phyloP scores from a whole-genome alignment of 1,140 invertebrate species.

The Drosophila littoralis region DNA sequence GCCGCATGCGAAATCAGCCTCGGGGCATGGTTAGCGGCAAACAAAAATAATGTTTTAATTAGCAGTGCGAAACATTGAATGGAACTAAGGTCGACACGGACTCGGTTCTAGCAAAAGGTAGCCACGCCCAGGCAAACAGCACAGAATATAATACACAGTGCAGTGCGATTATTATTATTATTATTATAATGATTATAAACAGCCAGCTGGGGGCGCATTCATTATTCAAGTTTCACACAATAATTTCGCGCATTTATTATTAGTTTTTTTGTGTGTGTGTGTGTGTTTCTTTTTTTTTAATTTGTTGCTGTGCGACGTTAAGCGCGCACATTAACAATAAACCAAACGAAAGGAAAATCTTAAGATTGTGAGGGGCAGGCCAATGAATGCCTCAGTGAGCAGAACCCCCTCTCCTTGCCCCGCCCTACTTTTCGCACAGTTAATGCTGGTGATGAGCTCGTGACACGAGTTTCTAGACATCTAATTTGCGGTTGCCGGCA shows the following conservation, averaged over 20 bases:
- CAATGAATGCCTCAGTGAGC: conserved; percentile 39
- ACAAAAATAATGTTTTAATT: conserved; percentile 55
- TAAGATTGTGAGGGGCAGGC: background rate
- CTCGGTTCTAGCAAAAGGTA: conserved; percentile 14
- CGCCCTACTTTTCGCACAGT: background rate
- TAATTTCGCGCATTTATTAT: conserved; percentile 29
- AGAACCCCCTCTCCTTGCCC: background rate
- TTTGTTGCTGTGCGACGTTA: conserved; percentile 33
- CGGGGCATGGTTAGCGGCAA: conserved; percentile 53
- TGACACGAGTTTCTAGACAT: conserved; percentile 13
- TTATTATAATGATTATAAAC: conserved; percentile 26
- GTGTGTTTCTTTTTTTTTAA: conserved; percentile 8
- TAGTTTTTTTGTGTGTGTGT: conserved; percentile 6
- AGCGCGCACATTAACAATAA: conserved; percentile 40
- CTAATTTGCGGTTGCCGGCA: no score
- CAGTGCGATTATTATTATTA: conserved; percentile 15
- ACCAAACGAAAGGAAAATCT: conserved; percentile 30
- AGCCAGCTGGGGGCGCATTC: conserved; percentile 13
- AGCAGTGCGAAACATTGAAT: conserved; percentile 30
- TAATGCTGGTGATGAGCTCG: conserved; percentile 15
- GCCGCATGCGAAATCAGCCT: conserved; percentile 35
- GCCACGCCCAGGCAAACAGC: conserved; percentile 32
- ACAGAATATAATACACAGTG: conserved; percentile 6
- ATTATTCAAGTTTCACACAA: conserved; percentile 34
- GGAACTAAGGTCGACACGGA: conserved; percentile 17